phyloP scores from a whole-genome alignment of 2,113 vertebrate genomes.

The Potamarius usumacintae region DNA sequence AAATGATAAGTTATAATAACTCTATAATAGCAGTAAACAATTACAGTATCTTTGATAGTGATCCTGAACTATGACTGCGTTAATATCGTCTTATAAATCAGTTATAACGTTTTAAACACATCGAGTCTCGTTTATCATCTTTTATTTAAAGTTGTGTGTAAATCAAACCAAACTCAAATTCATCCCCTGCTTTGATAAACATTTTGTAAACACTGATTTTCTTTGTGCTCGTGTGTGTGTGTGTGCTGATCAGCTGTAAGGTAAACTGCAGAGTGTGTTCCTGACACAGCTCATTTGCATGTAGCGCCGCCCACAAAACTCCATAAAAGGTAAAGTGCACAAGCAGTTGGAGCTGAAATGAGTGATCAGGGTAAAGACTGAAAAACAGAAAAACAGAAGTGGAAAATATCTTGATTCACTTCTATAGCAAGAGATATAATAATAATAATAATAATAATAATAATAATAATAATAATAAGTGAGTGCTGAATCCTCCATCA shows the following conservation, averaged over 20 bases:
- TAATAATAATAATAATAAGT: too few species aligned
- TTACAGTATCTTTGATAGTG: background rate
- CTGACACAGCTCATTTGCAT: background rate
- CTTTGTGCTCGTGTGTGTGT: too few species aligned
- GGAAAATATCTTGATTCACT: too few species aligned
- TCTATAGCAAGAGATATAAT: too few species aligned
- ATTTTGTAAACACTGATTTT: background rate
- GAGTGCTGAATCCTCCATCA: too few species aligned
- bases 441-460: too few species aligned
- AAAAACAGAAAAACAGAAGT: background rate
- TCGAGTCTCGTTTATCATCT: background rate
- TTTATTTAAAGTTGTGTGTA: background rate
- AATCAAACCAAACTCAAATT: background rate
- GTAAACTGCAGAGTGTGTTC: too few species aligned
- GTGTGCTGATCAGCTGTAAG: background rate
- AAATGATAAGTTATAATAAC: background rate
- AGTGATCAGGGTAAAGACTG: too few species aligned
- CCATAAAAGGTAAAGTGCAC: background rate
- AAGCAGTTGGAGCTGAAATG: too few species aligned
- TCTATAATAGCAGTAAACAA: too few species aligned
- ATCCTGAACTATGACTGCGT: background rate
- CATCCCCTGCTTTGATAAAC: background rate
- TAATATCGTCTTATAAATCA: background rate
- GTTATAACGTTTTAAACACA: background rate
- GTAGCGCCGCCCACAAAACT: background rate